Evolutionary conservation across 2,888 invertebrate species (phyloP).

Genomic region (Dryocosmus kuriphilus): DNA sequence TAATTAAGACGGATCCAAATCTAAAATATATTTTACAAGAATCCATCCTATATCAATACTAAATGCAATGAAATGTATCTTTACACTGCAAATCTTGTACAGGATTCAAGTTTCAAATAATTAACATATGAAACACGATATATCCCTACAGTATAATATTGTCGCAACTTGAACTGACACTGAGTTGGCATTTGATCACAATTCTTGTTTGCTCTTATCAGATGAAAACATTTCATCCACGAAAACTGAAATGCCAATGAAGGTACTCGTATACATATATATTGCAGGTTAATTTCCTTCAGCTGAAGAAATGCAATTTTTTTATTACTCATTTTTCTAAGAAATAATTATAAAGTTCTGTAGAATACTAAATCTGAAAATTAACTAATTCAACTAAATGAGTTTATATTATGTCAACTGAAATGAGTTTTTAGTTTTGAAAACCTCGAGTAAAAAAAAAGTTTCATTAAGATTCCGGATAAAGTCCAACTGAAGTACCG

Average conservation of each 20-base stretch:
- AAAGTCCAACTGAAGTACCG: too few species aligned
- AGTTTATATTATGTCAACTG: too few species aligned
- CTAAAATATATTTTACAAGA: slow-evolving; percentile 19
- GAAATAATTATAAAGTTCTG: too few species aligned
- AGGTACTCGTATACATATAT: too few species aligned
- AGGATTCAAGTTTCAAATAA: slow-evolving; percentile 34
- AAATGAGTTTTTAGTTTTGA: too few species aligned
- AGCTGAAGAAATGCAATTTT: not conserved
- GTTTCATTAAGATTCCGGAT: too few species aligned
- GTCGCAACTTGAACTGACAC: not conserved
- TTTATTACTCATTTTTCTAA: too few species aligned
- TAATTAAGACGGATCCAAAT: slow-evolving; percentile 19
- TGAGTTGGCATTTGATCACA: not conserved
- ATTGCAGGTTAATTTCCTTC: not conserved
- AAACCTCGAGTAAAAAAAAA: too few species aligned
- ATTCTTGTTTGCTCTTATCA: not conserved
- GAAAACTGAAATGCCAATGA: not conserved
- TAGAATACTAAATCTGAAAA: too few species aligned
- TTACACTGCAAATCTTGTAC: slow-evolving; percentile 2
- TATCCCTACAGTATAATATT: not conserved
- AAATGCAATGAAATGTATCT: slow-evolving; percentile 22
- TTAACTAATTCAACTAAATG: too few species aligned
- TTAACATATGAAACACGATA: slow-evolving; percentile 7
- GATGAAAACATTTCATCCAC: not conserved
- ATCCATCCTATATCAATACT: not conserved